Evolutionary conservation across 2,113 vertebrate genomes (phyloP), one percentile per base, ranked within the genome.

Genomic region (Diadophis punctatus): DNA sequence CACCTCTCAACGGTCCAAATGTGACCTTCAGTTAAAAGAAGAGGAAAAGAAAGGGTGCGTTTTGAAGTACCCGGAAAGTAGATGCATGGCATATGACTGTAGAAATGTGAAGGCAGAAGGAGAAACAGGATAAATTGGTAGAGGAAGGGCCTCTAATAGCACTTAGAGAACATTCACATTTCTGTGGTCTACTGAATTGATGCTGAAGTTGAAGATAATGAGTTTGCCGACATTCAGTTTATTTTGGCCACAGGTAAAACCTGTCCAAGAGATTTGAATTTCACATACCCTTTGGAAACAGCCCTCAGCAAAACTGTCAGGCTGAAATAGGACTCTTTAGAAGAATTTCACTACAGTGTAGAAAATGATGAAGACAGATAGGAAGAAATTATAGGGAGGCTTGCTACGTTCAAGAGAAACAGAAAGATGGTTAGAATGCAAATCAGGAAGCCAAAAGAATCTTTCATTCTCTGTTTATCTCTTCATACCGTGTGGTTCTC

Each of bases 261-360:
- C 60, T 91, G 86, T 39, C 86, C 86, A 63, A 51, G 51, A 74
- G 27, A 49, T 16, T 52, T 22, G 27, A 27, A 30, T 86, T 93
- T 88, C 58, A 88, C 53, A 49, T 46, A n/a, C 52, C 80, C 49
- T 86, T 89, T 93, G 86, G 46, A 43, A 89, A 25, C 58, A 80
- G 87, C 68, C 52, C 14, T 86, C 90, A 91, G 53, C 90, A 93
- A 91, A 63, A n/a, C 68, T 89, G 90, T 86, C 87, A 93, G 18
- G n/a, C 68, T 60, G 22, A 63, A 89, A 89, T 89, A 91, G 48
- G 63, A 63, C 51, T 89, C 53, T 90, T 55, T 89, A 30, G 39
- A n/a, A 88, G 90, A 91, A 86, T 51, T 58, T 34, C 53, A 43
- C 53, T 91, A 27, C 49, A 60, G 52, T 60, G 58, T 60, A 89